Evolutionary conservation across 1,140 invertebrate genomes (phyloP).

Genomic region (Wasmannia auropunctata): DNA sequence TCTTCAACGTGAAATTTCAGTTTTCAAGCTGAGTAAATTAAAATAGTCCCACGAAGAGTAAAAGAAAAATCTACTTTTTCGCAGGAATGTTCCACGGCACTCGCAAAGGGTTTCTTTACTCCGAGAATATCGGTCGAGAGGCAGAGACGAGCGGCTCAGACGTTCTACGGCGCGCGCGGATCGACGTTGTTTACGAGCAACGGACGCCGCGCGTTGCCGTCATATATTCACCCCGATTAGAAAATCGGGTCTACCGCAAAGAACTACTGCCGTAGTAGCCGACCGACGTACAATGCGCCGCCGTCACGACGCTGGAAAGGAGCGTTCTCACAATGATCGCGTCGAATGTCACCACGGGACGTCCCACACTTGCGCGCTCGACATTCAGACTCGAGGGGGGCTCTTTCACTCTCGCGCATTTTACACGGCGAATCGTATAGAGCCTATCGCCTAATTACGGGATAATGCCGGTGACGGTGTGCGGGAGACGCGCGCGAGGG

Average conservation of each 20-base stretch:
- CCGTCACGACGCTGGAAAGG: constrained; percentile 63
- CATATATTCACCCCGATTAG: constrained; percentile 18
- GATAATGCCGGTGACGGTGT: constrained; percentile 71
- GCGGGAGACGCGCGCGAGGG: constrained; percentile 33
- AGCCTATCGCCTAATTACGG: constrained; percentile 78
- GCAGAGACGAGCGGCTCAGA: neutral
- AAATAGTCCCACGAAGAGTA: neutral
- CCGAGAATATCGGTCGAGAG: neutral
- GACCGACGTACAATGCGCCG: constrained; percentile 48
- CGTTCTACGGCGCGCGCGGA: neutral
- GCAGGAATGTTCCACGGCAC: neutral
- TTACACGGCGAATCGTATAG: constrained; percentile 72
- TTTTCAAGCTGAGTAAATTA: neutral
- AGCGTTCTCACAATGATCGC: constrained; percentile 65
- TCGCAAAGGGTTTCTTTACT: neutral
- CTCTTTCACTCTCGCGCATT: constrained; percentile 75
- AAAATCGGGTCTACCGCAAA: constrained; percentile 39
- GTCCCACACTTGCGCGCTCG: constrained; percentile 75
- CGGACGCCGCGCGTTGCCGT: neutral
- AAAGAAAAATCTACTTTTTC: neutral
- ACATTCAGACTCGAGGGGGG: constrained; percentile 53
- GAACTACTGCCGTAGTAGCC: constrained; percentile 42
- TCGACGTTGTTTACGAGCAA: constrained; percentile 5
- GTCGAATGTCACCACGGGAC: constrained; percentile 78
- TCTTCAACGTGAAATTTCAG: neutral